These are phyloP conservation scores for Graphium colonna DNA, from an alignment of 2,888 invertebrate genomes.

Conservation along the genomic window DNA sequence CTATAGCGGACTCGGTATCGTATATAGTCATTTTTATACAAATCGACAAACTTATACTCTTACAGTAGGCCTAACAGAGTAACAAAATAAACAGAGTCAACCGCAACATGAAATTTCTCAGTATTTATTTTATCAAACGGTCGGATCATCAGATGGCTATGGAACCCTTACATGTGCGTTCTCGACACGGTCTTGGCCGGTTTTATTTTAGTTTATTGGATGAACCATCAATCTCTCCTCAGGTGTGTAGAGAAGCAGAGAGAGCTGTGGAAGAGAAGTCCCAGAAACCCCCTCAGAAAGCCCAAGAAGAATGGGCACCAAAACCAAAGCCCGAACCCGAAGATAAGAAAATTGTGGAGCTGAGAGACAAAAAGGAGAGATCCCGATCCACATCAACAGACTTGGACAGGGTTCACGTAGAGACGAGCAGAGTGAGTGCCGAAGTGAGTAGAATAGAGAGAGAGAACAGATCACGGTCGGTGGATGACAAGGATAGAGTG, in stretches of 20 bases:
- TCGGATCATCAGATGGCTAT: too few relatives aligned
- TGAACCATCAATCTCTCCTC: conserved; percentile 6
- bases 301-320: neutral
- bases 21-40: too few relatives aligned
- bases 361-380: conserved; percentile 27
- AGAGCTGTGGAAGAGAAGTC: conserved; percentile 63
- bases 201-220: neutral
- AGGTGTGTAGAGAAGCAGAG: conserved; percentile 72
- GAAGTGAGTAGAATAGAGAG: conserved; percentile 25
- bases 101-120: too few relatives aligned
- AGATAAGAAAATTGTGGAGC: conserved; percentile 18
- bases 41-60: too few relatives aligned
- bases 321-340: conserved; percentile 41
- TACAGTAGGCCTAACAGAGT: too few relatives aligned
- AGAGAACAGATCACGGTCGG: conserved; percentile 30
- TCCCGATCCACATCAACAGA: conserved; percentile 27
- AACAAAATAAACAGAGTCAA: too few relatives aligned
- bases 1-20: too few relatives aligned
- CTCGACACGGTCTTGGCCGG: too few relatives aligned
- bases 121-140: too few relatives aligned
- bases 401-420: conserved; percentile 7
- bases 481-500: conserved; percentile 34
- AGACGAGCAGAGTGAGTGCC: neutral
- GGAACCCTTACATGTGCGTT: too few relatives aligned
- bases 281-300: conserved; percentile 35